Percentiles rank a stretch among this genome's conserved stretches.
Conservation (phyloP, 23 tunicate genomes). For the Styela plicata region DNA sequence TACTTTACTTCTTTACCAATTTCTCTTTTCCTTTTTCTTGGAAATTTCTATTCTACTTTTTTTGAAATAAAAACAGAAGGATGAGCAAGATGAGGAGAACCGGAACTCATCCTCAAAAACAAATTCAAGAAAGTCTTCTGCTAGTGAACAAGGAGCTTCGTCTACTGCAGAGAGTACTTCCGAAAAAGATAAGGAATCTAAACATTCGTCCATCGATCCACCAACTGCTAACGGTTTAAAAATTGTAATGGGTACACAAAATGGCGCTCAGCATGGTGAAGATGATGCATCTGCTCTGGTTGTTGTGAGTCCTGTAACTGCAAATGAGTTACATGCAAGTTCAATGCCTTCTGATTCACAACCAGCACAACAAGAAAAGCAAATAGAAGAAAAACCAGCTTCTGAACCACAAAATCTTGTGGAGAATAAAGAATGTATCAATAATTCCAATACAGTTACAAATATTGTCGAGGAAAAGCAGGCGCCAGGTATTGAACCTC, state of each 20-base stretch:
- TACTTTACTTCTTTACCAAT: not conserved
- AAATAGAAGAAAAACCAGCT: not conserved
- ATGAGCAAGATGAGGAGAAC: not conserved
- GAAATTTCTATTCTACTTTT: too few species aligned
- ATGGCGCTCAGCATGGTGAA: not conserved
- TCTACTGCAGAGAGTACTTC: not conserved
- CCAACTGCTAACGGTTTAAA: not conserved
- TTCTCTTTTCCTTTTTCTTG: too few species aligned
- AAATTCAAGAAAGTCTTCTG: not conserved
- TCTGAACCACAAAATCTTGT: not conserved
- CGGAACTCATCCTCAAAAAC: not conserved
- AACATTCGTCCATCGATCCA: not conserved
- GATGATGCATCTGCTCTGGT: not conserved
- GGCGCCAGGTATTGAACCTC: not conserved
- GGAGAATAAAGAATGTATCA: not conserved
- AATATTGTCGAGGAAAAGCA: not conserved
- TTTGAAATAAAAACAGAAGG: not conserved
- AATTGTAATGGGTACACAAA: not conserved
- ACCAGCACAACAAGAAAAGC: not conserved
- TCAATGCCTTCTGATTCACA: constrained; percentile 13
- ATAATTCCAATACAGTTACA: not conserved
- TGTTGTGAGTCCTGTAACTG: constrained; percentile 27
- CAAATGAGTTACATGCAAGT: constrained; percentile 70
- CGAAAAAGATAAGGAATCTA: not conserved
- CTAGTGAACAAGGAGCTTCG: not conserved